Conservation (phyloP, 2,888 invertebrate genomes). For the Polia nebulosa region DNA sequence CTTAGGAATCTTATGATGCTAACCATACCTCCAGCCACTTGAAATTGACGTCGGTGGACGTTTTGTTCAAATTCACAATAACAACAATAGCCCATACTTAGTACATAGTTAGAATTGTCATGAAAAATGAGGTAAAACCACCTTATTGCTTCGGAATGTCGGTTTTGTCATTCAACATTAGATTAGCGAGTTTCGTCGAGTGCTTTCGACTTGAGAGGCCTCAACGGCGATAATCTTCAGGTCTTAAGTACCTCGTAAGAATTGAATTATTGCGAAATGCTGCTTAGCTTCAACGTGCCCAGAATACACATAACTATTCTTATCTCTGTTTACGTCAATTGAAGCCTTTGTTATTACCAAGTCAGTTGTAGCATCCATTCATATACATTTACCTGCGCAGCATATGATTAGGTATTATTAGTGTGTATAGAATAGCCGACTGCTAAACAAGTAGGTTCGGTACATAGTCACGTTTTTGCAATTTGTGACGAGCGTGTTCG, state of each 20-base stretch:
- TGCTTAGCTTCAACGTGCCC: slow-evolving; percentile 38
- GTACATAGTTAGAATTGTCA: slow-evolving; percentile 18
- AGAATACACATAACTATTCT: slow-evolving; percentile 53
- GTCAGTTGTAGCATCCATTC: slow-evolving; percentile 42
- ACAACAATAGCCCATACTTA: slow-evolving; percentile 18
- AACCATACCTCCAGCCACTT: slow-evolving; percentile 8
- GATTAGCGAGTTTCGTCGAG: slow-evolving; percentile 21
- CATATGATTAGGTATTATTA: slow-evolving; percentile 54
- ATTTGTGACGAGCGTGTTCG: slow-evolving; percentile 37
- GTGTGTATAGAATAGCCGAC: slow-evolving; percentile 27
- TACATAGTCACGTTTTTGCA: slow-evolving; percentile 53
- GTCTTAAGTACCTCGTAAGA: slow-evolving; percentile 26
- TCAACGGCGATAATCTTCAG: slow-evolving; percentile 61
- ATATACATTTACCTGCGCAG: slow-evolving; percentile 36
- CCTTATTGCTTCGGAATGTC: slow-evolving; percentile 24
- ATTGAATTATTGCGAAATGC: slow-evolving; percentile 39
- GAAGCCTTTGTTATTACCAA: slow-evolving; percentile 56
- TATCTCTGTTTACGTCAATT: slow-evolving; percentile 55
- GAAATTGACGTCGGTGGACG: slow-evolving; percentile 14
- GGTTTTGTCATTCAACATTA: slow-evolving; percentile 33
- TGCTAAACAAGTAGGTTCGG: slow-evolving; percentile 31
- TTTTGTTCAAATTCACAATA: slow-evolving; percentile 36
- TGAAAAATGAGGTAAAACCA: slow-evolving; percentile 32
- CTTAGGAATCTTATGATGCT: neutral
- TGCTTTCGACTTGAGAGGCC: slow-evolving; percentile 64